phyloP scores from a whole-genome alignment of 2,888 invertebrate species.

The Brenthis daphne region DNA sequence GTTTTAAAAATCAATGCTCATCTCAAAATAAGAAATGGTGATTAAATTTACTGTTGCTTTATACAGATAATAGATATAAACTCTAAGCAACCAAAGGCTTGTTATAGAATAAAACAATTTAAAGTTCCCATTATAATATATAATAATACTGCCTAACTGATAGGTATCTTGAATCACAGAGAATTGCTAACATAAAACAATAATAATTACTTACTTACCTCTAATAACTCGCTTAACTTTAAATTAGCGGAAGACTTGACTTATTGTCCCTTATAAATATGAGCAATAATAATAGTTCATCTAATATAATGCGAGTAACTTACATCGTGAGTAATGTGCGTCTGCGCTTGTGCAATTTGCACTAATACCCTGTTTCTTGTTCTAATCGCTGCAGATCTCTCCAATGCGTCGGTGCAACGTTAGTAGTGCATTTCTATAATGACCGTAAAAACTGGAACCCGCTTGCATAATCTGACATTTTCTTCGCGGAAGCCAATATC shows the following conservation, averaged over 20 bases:
- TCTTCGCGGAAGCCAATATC: constrained; percentile 24
- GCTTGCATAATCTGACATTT: constrained; percentile 11
- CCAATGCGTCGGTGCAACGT: constrained; percentile 28
- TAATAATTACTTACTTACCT: constrained; percentile 11
- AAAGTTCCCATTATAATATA: too few species aligned
- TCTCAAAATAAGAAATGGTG: too few species aligned
- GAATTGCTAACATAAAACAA: constrained; percentile 11
- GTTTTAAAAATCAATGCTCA: too few species aligned
- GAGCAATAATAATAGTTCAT: constrained; percentile 25
- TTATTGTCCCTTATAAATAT: constrained; percentile 26
- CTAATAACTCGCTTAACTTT: constrained; percentile 13
- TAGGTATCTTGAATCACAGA: neutral
- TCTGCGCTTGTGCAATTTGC: constrained; percentile 42
- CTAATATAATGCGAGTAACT: constrained; percentile 24
- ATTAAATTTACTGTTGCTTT: too few species aligned
- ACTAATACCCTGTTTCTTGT: constrained; percentile 42
- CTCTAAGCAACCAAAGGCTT: too few species aligned
- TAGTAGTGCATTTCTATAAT: constrained; percentile 31
- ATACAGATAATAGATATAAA: too few species aligned
- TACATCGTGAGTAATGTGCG: constrained; percentile 36
- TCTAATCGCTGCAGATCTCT: constrained; percentile 38
- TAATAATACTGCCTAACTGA: neutral
- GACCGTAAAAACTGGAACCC: constrained; percentile 27
- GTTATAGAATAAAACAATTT: too few species aligned
- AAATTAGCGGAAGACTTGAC: constrained; percentile 14